Evolutionary conservation across 2,113 vertebrate genomes (phyloP).

Genomic region (Macquaria australasica): DNA sequence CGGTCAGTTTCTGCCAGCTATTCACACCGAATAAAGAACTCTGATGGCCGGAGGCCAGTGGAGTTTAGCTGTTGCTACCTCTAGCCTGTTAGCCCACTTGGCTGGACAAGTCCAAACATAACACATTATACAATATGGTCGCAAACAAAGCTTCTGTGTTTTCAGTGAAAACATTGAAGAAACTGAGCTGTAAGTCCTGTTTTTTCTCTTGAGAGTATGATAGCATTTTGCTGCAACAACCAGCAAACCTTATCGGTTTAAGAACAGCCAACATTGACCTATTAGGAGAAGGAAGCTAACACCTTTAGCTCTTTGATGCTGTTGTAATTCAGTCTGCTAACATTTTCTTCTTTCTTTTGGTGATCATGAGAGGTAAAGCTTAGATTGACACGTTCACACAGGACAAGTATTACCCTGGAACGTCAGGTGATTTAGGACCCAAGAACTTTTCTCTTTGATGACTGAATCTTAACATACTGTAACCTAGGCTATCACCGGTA

Average conservation of each 20-base stretch:
- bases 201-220: not conserved
- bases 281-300: too few species aligned
- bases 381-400: not conserved
- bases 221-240: not conserved
- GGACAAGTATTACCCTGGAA: not conserved
- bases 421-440: not conserved
- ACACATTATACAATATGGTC: slow-evolving; percentile 19
- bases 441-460: not conserved
- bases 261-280: not conserved
- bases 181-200: not conserved
- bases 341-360: too few species aligned
- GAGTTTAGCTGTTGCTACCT: slow-evolving; percentile 22
- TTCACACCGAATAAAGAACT: slow-evolving; percentile 8
- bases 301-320: not conserved
- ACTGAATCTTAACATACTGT: not conserved
- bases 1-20: slow-evolving; percentile 12
- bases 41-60: slow-evolving; percentile 11
- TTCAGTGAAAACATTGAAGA: not conserved
- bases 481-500: not conserved
- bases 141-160: slow-evolving; percentile 23
- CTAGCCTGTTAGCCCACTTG: slow-evolving; percentile 19
- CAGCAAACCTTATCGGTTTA: not conserved
- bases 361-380: not conserved
- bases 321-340: not conserved
- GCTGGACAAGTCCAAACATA: slow-evolving; percentile 22